Evolutionary conservation across 2,888 invertebrate genomes (phyloP).

Genomic region (Cantharis lateralis): DNA sequence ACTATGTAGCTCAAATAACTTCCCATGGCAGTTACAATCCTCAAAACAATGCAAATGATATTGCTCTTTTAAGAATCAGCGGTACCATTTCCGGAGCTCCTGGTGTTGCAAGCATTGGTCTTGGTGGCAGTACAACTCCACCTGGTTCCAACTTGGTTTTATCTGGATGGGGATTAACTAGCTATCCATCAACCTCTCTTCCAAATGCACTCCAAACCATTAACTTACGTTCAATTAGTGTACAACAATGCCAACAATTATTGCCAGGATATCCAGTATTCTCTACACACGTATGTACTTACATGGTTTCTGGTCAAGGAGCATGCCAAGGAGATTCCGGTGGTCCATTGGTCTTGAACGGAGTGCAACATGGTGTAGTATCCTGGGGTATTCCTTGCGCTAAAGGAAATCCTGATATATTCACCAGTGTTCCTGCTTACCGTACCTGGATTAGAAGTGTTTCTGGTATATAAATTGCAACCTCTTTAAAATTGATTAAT

Average conservation of each 20-base stretch:
- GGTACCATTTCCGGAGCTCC: not conserved
- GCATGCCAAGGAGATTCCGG: conserved; percentile 6
- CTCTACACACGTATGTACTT: not conserved
- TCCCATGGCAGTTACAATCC: conserved; percentile 56
- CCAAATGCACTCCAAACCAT: conserved; percentile 63
- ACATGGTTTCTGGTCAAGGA: not conserved
- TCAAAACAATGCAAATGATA: conserved; percentile 31
- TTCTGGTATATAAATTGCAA: not conserved
- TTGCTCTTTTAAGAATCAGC: conserved; percentile 31
- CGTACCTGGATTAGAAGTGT: not conserved
- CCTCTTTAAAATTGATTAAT: not conserved
- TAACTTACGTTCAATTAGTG: conserved; percentile 56
- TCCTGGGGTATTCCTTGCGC: conserved; percentile 11
- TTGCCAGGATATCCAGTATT: not conserved
- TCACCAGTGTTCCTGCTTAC: not conserved
- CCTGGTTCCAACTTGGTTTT: conserved; percentile 12
- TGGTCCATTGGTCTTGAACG: not conserved
- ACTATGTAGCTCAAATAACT: conserved; percentile 52
- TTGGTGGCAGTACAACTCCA: not conserved
- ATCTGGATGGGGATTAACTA: conserved; percentile 39
- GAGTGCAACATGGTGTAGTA: not conserved
- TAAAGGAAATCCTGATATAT: not conserved
- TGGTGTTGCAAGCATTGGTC: not conserved
- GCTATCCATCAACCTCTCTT: conserved; percentile 59
- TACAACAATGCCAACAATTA: conserved; percentile 41